Evolutionary conservation across 64 coral and sea anemone genomes (phyloP).

Genomic region (Stichodactyla mertensii): DNA sequence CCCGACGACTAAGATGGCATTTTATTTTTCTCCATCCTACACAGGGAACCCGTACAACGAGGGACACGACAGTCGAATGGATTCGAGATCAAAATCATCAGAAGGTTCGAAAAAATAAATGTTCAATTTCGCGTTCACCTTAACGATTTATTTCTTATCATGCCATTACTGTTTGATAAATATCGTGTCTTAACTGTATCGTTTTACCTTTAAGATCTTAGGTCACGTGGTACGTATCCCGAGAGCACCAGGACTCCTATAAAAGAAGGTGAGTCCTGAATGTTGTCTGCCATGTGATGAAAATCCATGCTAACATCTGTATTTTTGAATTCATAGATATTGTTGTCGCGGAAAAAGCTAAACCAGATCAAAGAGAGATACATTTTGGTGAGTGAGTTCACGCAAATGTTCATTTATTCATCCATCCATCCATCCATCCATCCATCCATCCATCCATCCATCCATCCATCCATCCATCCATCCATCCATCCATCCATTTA

Average conservation of each 20-base stretch:
- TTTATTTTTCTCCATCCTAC: neutral
- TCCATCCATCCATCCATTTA: no score
- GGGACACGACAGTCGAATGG: neutral
- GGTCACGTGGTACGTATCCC: neutral
- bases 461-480: no score
- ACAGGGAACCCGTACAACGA: neutral
- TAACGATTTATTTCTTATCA: neutral
- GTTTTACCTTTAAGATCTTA: neutral
- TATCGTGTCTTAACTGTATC: neutral
- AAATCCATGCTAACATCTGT: neutral
- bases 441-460: neutral
- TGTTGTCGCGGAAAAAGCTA: neutral
- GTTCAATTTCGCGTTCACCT: neutral
- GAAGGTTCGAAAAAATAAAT: neutral
- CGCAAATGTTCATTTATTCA: neutral
- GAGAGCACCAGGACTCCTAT: neutral
- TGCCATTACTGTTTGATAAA: no score
- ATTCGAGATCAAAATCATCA: slow-evolving; percentile 8
- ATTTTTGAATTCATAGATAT: neutral
- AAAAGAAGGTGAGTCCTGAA: neutral
- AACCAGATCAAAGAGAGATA: neutral
- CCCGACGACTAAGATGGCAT: neutral
- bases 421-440: neutral
- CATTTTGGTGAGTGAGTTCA: neutral
- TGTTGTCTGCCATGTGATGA: neutral